Evolutionary conservation across 2,888 invertebrate genomes (phyloP).

Genomic region (Elysia crispata): DNA sequence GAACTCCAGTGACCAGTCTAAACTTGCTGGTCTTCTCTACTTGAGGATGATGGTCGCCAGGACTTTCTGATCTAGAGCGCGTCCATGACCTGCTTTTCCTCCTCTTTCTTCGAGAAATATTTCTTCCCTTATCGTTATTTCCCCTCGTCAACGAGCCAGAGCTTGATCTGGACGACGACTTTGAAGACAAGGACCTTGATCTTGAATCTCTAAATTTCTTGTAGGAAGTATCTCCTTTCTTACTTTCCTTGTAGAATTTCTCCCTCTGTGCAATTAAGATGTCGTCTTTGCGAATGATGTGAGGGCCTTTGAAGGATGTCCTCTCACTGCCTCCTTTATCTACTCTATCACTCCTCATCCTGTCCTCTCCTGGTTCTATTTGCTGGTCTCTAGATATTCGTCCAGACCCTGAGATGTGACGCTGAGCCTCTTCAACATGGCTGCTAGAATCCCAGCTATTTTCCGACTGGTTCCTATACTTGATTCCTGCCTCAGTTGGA

Average conservation of each 20-base stretch:
- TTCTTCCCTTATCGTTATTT: too few relatives aligned
- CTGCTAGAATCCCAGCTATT: too few relatives aligned
- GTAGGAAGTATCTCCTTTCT: not conserved
- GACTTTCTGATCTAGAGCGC: not conserved
- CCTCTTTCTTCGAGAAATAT: not conserved
- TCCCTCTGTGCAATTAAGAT: slow-evolving; percentile 41
- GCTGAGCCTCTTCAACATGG: too few relatives aligned
- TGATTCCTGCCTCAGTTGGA: too few relatives aligned
- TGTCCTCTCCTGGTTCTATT: too few relatives aligned
- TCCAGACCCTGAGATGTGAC: too few relatives aligned
- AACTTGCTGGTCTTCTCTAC: not conserved
- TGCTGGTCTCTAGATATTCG: too few relatives aligned
- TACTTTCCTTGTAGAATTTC: slow-evolving; percentile 37
- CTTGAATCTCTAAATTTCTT: not conserved
- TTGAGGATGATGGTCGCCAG: not conserved
- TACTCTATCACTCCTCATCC: slow-evolving; percentile 10
- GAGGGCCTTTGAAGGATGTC: not conserved
- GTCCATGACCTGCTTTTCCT: not conserved
- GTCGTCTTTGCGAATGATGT: slow-evolving; percentile 19
- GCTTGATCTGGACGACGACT: not conserved
- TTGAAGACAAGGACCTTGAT: not conserved
- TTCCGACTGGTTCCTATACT: too few relatives aligned
- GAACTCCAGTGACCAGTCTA: slow-evolving; percentile 27
- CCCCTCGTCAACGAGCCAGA: not conserved
- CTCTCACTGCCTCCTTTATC: not conserved